Conservation (phyloP, 2,797 vertebrate genomes). For the Scarus forsteni region DNA sequence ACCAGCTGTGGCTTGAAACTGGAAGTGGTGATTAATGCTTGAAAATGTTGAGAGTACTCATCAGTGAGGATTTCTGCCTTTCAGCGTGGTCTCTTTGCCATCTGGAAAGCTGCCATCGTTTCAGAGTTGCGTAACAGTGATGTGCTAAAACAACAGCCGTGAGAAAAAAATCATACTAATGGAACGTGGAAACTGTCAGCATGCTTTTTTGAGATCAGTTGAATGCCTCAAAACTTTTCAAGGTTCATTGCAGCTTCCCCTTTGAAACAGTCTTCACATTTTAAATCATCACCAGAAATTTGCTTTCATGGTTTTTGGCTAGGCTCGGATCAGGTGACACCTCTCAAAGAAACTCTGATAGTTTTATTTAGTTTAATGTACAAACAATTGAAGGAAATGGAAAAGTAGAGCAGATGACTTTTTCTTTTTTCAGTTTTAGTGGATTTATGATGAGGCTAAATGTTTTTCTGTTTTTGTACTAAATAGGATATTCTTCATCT, state of each 20-base stretch:
- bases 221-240: too few species aligned
- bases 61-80: background rate
- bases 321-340: background rate
- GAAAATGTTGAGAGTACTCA: too few species aligned
- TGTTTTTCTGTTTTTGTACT: background rate
- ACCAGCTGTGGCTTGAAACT: too few species aligned
- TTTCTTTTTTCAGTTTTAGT: background rate
- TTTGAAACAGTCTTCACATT: too few species aligned
- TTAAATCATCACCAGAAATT: too few species aligned
- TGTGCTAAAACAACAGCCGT: background rate
- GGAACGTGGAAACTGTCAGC: background rate
- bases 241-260: too few species aligned
- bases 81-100: accelerated
- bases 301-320: background rate
- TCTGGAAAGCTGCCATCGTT: background rate
- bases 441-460: background rate
- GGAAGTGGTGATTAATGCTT: background rate
- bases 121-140: accelerated
- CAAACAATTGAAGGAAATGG: background rate
- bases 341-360: background rate
- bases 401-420: background rate
- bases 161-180: too few species aligned
- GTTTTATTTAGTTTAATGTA: background rate
- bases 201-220: too few species aligned
- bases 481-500: background rate